Conservation (phyloP, 2,888 invertebrate species). For the Drosophila mimica region DNA sequence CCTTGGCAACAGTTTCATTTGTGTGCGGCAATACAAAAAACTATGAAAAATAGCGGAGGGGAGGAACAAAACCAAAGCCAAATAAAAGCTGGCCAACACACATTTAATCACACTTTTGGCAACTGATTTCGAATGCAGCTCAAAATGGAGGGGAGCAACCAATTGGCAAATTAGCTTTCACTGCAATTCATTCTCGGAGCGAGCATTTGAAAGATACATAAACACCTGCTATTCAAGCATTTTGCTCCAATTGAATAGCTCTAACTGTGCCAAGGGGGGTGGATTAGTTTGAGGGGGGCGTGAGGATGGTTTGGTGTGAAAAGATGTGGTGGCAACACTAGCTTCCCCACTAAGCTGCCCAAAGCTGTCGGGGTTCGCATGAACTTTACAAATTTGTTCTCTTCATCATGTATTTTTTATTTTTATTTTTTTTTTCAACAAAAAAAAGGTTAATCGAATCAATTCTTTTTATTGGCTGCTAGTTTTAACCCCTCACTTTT, state of each 20-base stretch:
- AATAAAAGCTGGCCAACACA: constrained; percentile 73
- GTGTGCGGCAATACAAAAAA: constrained; percentile 41
- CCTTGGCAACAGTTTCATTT: constrained; percentile 38
- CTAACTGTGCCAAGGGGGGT: neutral
- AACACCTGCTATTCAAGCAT: constrained; percentile 72
- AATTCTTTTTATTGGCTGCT: constrained; percentile 45
- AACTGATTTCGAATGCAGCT: constrained; percentile 59
- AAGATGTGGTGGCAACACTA: neutral
- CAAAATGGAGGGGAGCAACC: constrained; percentile 23
- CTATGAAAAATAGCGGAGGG: neutral
- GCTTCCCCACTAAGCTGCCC: constrained; percentile 31
- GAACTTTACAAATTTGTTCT: constrained; percentile 48
- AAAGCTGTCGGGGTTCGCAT: constrained; percentile 50
- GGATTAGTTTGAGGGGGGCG: neutral
- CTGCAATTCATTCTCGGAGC: constrained; percentile 64
- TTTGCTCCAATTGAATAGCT: constrained; percentile 54
- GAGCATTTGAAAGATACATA: constrained; percentile 72
- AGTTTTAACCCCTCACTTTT: constrained; percentile 19
- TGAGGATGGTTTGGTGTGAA: neutral
- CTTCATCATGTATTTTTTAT: neutral
- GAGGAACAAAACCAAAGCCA: constrained; percentile 32
- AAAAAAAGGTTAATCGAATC: constrained; percentile 71
- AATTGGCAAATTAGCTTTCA: constrained; percentile 80
- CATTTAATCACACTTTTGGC: constrained; percentile 78
- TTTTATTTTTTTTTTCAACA: constrained; percentile 26